A percentile compares a stretch with the other conserved stretches of the same genome.
Evolutionary conservation across 1,140 invertebrate species (phyloP).

Genomic region (Trichogramma pretiosum): DNA sequence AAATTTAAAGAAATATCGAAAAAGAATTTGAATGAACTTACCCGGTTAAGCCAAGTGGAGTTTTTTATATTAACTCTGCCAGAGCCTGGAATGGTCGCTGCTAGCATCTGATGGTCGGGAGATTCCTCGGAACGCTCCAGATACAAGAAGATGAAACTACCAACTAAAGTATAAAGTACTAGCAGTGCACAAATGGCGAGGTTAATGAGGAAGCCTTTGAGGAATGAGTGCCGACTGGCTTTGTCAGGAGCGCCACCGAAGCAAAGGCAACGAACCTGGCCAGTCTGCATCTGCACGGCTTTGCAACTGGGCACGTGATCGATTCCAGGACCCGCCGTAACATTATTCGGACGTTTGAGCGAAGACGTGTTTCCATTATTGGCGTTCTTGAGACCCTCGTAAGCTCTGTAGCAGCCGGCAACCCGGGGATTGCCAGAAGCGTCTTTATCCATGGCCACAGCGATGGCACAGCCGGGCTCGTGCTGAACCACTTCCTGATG

Average conservation of each 20-base stretch:
- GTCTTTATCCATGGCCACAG: conserved; percentile 37
- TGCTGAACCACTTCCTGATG: not conserved
- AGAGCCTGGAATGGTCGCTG: conserved; percentile 54
- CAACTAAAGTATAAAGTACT: conserved; percentile 80
- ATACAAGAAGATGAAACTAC: conserved; percentile 85
- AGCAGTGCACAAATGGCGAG: conserved; percentile 79
- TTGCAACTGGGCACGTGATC: not conserved
- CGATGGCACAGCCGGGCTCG: not conserved
- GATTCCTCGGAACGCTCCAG: conserved; percentile 66
- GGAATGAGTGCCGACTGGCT: conserved; percentile 47
- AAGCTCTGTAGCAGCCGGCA: conserved; percentile 37
- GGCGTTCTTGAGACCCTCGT: conserved; percentile 41
- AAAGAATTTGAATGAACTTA: conserved; percentile 13
- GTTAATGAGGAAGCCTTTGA: conserved; percentile 72
- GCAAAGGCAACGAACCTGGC: conserved; percentile 54
- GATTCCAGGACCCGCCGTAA: not conserved
- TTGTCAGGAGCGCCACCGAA: conserved; percentile 30
- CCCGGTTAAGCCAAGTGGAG: conserved; percentile 41
- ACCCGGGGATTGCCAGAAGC: conserved; percentile 33
- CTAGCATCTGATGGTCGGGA: conserved; percentile 50
- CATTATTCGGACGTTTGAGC: conserved; percentile 31
- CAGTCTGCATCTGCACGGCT: conserved; percentile 4
- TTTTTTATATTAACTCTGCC: conserved; percentile 49
- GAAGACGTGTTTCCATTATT: conserved; percentile 46
- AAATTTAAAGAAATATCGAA: not conserved